These are phyloP conservation scores for Pararge aegeria DNA, from an alignment of 1,140 invertebrate species.

Conservation along the genomic window DNA sequence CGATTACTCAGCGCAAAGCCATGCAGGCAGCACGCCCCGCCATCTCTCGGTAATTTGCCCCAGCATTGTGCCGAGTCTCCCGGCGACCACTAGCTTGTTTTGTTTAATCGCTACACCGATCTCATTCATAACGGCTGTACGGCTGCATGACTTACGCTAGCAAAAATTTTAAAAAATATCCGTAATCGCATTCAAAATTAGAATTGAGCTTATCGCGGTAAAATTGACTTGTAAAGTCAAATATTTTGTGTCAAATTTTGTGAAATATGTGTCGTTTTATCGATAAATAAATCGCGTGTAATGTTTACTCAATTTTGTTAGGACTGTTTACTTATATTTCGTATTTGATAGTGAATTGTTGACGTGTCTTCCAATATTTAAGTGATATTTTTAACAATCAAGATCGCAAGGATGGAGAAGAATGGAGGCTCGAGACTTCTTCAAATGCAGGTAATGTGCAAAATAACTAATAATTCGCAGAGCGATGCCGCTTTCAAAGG, in stretches of 20 bases:
- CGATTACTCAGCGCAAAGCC: slow-evolving; percentile 61
- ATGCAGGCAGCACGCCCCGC: slow-evolving; percentile 48
- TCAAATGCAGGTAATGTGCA: slow-evolving; percentile 78
- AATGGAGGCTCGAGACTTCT: slow-evolving; percentile 74
- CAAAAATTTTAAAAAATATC: slow-evolving; percentile 13
- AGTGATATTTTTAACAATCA: slow-evolving; percentile 26
- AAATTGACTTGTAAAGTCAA: slow-evolving; percentile 27
- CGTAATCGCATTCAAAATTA: slow-evolving; percentile 27
- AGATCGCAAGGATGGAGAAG: slow-evolving; percentile 55
- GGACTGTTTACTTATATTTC: background rate
- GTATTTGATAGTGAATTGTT: slow-evolving; percentile 21
- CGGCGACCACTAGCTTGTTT: slow-evolving; percentile 50
- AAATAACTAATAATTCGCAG: too few species aligned
- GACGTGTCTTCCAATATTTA: slow-evolving; percentile 33
- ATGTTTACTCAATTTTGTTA: slow-evolving; percentile 17
- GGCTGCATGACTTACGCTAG: slow-evolving; percentile 6
- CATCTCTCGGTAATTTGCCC: slow-evolving; percentile 44
- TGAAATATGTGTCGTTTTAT: slow-evolving; percentile 43
- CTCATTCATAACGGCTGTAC: slow-evolving; percentile 27
- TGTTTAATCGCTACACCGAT: slow-evolving; percentile 58
- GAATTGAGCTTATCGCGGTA: slow-evolving; percentile 22
- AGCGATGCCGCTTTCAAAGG: too few species aligned
- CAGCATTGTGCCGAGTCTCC: slow-evolving; percentile 51
- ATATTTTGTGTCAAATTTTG: slow-evolving; percentile 58
- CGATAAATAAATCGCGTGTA: slow-evolving; percentile 52